Percentiles rank a stretch among this genome's conserved stretches.
Evolutionary conservation across 2,113 vertebrate genomes (phyloP).

Genomic region (Acanthisitta chloris): DNA sequence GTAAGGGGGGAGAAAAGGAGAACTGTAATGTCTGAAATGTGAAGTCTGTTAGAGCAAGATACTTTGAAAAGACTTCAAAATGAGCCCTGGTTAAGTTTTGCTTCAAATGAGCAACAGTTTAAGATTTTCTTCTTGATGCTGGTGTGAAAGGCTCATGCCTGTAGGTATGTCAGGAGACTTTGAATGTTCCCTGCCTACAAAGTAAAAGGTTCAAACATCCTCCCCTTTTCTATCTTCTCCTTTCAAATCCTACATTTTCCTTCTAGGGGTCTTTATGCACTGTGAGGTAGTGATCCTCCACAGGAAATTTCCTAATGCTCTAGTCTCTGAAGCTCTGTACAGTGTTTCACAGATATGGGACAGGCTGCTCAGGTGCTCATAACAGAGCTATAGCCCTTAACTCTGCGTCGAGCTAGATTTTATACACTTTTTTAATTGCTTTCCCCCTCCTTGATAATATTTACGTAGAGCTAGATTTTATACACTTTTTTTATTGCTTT

Average conservation of each 20-base stretch:
- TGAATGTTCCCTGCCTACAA: not conserved
- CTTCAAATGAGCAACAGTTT: slow-evolving; percentile 21
- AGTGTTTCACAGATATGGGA: not conserved
- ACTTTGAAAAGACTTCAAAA: slow-evolving; percentile 30
- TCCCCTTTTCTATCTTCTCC: not conserved
- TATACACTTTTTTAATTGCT: not conserved
- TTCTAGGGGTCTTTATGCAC: not conserved
- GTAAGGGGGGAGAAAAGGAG: not conserved
- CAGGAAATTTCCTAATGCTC: not conserved
- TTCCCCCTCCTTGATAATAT: fast-evolving
- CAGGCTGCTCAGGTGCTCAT: not conserved
- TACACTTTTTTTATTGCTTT: not conserved
- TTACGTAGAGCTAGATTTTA: not conserved
- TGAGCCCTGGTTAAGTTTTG: not conserved
- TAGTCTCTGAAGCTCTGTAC: not conserved
- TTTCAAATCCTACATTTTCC: not conserved
- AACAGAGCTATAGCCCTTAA: not conserved
- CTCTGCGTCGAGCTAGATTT: not conserved
- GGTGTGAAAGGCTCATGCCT: not conserved
- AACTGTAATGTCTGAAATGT: not conserved
- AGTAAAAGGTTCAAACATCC: not conserved
- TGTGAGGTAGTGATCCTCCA: not conserved
- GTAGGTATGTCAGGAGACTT: not conserved
- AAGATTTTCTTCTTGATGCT: not conserved
- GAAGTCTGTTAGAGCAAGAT: not conserved